phyloP scores from a whole-genome alignment of 2,888 invertebrate species.

The Lycophotia porphyrea region DNA sequence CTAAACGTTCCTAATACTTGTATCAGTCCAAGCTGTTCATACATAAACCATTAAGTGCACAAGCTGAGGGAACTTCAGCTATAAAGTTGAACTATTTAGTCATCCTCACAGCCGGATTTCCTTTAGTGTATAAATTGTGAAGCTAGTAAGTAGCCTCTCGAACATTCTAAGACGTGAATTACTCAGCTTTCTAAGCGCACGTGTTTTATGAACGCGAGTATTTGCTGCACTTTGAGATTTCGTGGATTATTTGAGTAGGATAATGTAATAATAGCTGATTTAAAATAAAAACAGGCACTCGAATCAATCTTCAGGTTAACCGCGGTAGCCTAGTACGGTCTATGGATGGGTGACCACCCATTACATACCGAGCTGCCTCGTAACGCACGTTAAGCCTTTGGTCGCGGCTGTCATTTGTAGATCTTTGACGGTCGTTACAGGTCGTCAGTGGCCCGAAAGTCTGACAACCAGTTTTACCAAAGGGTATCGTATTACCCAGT shows the following conservation, averaged over 20 bases:
- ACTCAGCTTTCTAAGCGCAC: slow-evolving; percentile 46
- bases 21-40: slow-evolving; percentile 33
- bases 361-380: too few relatives aligned
- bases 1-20: slow-evolving; percentile 9
- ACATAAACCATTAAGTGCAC: slow-evolving; percentile 33
- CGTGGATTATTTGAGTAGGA: slow-evolving; percentile 17
- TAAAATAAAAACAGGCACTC: too few relatives aligned
- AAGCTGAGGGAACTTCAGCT: slow-evolving; percentile 38
- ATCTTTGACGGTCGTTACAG: too few relatives aligned
- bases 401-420: too few relatives aligned
- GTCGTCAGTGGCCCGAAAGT: too few relatives aligned
- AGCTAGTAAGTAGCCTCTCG: slow-evolving; percentile 56
- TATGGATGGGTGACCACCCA: neutral
- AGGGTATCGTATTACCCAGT: too few relatives aligned
- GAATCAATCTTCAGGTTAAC: neutral
- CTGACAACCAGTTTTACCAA: too few relatives aligned
- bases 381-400: too few relatives aligned
- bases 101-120: slow-evolving; percentile 57
- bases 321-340: neutral
- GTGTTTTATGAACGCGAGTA: slow-evolving; percentile 46
- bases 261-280: neutral
- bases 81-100: slow-evolving; percentile 56
- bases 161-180: slow-evolving; percentile 58
- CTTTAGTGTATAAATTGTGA: slow-evolving; percentile 55
- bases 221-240: slow-evolving; percentile 15